phyloP scores from a whole-genome alignment of 2,113 vertebrate genomes.

The Sphyrna mokarran region DNA sequence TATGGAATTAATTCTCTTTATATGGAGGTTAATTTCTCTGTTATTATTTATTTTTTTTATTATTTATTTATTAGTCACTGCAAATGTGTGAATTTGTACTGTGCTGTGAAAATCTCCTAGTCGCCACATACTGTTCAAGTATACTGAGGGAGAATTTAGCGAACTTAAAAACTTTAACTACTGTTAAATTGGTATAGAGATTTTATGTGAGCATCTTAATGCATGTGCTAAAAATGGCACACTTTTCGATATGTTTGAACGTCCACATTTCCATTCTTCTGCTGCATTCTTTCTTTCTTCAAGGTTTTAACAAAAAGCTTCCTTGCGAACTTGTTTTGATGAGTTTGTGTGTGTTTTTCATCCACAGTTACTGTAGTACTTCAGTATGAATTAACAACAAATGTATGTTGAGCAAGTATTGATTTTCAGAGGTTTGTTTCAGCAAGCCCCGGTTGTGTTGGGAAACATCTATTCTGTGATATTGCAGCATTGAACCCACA shows the following conservation, averaged over 20 bases:
- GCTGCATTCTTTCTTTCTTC: not conserved
- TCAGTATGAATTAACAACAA: not conserved
- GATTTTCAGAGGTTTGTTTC: not conserved
- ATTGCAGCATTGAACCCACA: not conserved
- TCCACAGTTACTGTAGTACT: not conserved
- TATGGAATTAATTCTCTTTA: constrained; percentile 1
- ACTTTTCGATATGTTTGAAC: not conserved
- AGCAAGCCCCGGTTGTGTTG: not conserved
- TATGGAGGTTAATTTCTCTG: not conserved
- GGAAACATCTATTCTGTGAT: not conserved
- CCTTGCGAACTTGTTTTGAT: not conserved
- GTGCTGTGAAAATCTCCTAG: too few species aligned
- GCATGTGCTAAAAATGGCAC: not conserved
- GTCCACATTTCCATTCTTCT: not conserved
- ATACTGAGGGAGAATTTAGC: too few species aligned
- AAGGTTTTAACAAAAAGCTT: not conserved
- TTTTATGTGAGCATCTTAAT: not conserved
- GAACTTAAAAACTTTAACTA: too few species aligned
- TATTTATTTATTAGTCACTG: too few species aligned
- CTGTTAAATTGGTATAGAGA: not conserved
- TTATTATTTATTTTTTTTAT: too few species aligned
- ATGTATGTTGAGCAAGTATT: not conserved
- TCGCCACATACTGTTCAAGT: too few species aligned
- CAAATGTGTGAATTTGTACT: too few species aligned
- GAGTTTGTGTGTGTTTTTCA: not conserved